Base-by-base conservation (phyloP, 1,140 invertebrate genomes). In the Penaeus indicus region DNA sequence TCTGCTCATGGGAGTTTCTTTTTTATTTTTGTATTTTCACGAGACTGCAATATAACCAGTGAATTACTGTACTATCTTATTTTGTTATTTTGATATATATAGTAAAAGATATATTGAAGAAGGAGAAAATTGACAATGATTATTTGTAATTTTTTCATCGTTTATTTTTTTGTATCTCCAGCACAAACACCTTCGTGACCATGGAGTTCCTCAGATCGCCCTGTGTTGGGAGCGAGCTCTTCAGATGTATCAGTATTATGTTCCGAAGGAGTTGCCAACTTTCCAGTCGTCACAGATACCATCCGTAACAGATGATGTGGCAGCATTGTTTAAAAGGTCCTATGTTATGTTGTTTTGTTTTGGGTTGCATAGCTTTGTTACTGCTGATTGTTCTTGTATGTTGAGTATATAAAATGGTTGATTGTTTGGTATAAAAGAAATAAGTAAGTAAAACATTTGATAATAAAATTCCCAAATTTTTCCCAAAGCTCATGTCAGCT, bases 171-270 rank as follows among this genome's bases (percentile, higher is more conserved):
- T 82, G 22, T 86, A 38, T 80, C 86, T 61, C 18, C 91, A 90
- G 88, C 89, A 91, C 84, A 90, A 92, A 88, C 94, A 97, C 93
- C 93, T 98, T 7, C 94, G 95, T 79, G 97, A 98, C 91, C 97
- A 98, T 92, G 95, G 95, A 90, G 95, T 95, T 1, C 94, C 94
- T 64, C 94, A 95, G 64, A 94, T 97, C 77, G 93, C 95, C 16
- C 93, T 99, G 62, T 96, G 95, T 16, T 98, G 97, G 97, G 94
- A 95, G 64, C 94, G 95, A 91, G 95, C 96, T 16, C 94, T 96
- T 86, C 94, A 96, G 90, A 92, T 99, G 32, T 98, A 97, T 92
- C 95, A 97, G 90, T 97, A 97, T 91, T 98, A 96, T 92, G 95
- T 95, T 85, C 97, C 97, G 11, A 94, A 95, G 69, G 93, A 94